Conservation (phyloP, 2,113 vertebrate genomes). For the Lathamus discolor region DNA sequence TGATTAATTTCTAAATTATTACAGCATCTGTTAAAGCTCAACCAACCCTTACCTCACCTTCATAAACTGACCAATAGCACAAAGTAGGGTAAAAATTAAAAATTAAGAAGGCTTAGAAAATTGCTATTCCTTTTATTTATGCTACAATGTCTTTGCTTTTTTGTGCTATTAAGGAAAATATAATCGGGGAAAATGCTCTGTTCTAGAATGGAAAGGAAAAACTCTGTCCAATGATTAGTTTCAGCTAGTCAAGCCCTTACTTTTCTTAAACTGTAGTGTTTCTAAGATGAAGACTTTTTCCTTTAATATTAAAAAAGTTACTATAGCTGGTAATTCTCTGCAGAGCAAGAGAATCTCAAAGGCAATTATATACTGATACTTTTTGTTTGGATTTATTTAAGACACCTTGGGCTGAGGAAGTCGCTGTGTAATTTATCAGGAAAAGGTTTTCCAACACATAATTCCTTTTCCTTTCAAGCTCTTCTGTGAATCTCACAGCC, state of each 20-base stretch:
- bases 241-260: neutral
- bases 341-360: neutral
- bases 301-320: neutral
- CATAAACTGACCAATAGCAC: neutral
- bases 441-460: neutral
- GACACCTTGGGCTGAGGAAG: neutral
- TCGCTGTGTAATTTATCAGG: neutral
- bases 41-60: neutral
- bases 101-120: too few relatives aligned
- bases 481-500: neutral
- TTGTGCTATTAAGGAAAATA: neutral
- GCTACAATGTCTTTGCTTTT: neutral
- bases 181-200: neutral
- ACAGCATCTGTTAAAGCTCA: neutral
- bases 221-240: neutral
- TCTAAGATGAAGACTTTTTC: neutral
- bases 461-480: neutral
- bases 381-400: neutral
- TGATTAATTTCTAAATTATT: neutral
- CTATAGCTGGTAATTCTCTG: neutral
- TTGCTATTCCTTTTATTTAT: neutral
- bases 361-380: neutral
- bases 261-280: neutral
- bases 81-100: neutral
- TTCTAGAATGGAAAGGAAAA: neutral